Conservation (phyloP, 2,113 vertebrate genomes). For the Zonotrichia leucophrys region DNA sequence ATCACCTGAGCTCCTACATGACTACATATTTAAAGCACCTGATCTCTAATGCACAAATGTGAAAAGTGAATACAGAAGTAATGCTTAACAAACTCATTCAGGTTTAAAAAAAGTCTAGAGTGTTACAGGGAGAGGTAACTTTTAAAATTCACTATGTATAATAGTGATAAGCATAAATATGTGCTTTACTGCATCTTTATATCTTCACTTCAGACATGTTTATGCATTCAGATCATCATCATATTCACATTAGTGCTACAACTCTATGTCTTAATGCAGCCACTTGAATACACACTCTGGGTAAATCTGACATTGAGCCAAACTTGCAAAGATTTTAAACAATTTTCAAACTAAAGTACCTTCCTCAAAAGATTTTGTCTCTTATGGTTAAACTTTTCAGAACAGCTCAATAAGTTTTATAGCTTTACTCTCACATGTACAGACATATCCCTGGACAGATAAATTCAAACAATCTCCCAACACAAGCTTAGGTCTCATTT, state of each 20-base stretch:
- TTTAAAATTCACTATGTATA: background rate
- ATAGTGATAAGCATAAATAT: background rate
- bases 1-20: background rate
- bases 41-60: background rate
- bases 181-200: background rate
- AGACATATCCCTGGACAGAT: background rate
- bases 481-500: background rate
- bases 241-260: background rate
- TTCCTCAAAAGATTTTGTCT: background rate
- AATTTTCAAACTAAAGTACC: background rate
- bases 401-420: background rate
- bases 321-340: background rate
- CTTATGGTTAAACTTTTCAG: background rate
- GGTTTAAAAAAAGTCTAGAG: background rate
- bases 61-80: background rate
- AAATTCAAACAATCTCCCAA: background rate
- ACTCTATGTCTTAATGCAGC: background rate
- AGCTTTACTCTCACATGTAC: background rate
- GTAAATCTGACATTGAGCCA: background rate
- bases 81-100: background rate
- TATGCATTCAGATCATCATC: background rate
- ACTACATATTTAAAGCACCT: background rate
- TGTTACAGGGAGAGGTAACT: background rate
- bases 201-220: background rate
- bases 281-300: background rate